These are phyloP conservation scores for Microcaecilia unicolor DNA, from an alignment of 2,797 vertebrate genomes.

Conservation along the genomic window DNA sequence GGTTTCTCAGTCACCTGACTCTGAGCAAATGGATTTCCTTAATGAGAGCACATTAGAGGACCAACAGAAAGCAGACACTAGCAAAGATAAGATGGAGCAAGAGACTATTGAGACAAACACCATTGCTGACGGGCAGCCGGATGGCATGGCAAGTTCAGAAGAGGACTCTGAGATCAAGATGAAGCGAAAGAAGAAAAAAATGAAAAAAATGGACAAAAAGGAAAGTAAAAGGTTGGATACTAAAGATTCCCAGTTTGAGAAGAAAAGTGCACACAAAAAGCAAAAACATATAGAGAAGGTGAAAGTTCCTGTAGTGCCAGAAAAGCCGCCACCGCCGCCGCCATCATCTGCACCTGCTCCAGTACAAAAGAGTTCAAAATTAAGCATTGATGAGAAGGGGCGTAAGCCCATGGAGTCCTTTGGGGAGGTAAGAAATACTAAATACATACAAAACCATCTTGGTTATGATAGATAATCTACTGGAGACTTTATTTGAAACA, in stretches of 20 bases:
- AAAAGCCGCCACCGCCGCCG: constrained; percentile 16
- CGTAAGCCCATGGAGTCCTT: constrained; percentile 40
- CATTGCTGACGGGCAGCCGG: constrained; percentile 12
- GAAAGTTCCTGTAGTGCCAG: constrained; percentile 17
- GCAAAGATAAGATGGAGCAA: constrained; percentile 18
- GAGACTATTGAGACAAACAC: constrained; percentile 14
- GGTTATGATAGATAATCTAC: neutral
- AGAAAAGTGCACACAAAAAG: constrained; percentile 37
- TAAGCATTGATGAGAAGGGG: constrained; percentile 39
- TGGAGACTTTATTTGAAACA: constrained; percentile 16
- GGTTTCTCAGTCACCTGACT: constrained; percentile 14
- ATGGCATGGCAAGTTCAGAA: constrained; percentile 33
- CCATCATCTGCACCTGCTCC: neutral
- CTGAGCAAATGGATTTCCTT: constrained; percentile 19
- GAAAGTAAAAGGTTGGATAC: constrained; percentile 25
- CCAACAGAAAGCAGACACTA: constrained; percentile 2
- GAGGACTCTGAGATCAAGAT: constrained; percentile 46
- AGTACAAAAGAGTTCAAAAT: constrained; percentile 38
- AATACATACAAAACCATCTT: constrained; percentile 29
- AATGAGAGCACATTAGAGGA: constrained; percentile 30
- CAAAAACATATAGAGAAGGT: constrained; percentile 46
- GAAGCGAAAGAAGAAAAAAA: constrained; percentile 72
- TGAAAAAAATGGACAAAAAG: constrained; percentile 48
- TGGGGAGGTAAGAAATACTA: constrained; percentile 52
- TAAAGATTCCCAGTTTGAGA: constrained; percentile 27